A percentile compares a stretch with the other conserved stretches of the same genome.
phyloP scores from a whole-genome alignment of 2,888 invertebrate genomes.

The Mimachlamys varia region DNA sequence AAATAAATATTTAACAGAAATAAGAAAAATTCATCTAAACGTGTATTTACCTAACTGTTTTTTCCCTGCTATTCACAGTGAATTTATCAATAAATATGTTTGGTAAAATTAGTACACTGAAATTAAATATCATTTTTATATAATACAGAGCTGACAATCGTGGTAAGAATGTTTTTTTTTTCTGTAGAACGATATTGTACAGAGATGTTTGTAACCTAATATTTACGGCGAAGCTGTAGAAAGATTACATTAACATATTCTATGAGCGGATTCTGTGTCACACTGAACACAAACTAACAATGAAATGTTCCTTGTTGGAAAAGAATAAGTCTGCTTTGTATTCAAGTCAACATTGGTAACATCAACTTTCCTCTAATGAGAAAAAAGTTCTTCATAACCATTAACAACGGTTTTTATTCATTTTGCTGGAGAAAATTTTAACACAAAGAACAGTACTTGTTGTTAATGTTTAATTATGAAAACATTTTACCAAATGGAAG shows the following conservation, averaged over 20 bases:
- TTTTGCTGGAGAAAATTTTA: constrained; percentile 11
- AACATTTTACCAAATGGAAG: constrained; percentile 33
- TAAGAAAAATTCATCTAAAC: too few species aligned
- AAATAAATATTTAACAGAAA: too few species aligned
- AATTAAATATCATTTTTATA: neutral
- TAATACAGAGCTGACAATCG: neutral
- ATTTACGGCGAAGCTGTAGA: neutral
- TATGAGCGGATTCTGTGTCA: neutral
- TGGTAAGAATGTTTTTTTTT: neutral
- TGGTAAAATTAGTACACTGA: neutral
- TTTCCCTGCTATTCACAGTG: too few species aligned
- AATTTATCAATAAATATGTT: too few species aligned
- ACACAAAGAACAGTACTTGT: constrained; percentile 21
- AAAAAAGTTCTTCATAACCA: constrained; percentile 8
- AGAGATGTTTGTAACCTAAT: neutral
- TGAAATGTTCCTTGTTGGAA: neutral
- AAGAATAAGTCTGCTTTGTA: neutral
- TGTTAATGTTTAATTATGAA: constrained; percentile 24
- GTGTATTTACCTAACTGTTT: too few species aligned
- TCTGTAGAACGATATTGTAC: neutral
- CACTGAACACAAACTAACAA: neutral
- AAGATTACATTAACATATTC: neutral
- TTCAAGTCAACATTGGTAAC: neutral
- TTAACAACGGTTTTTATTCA: neutral
- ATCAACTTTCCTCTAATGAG: neutral